phyloP scores from a whole-genome alignment of 1,140 invertebrate genomes.

The Meteorus sp. region DNA sequence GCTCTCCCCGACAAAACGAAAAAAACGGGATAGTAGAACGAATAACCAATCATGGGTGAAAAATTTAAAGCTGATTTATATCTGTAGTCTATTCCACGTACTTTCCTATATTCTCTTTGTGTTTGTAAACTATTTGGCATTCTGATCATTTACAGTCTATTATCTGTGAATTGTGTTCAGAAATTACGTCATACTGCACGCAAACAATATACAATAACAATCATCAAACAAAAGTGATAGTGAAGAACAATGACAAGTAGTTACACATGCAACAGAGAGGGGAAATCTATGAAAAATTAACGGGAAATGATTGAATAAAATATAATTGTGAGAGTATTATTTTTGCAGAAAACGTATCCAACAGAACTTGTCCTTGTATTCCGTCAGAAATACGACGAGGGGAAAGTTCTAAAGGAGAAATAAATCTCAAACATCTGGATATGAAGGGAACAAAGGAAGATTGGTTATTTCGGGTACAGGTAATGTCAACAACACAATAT shows the following conservation, averaged over 20 bases:
- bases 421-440: conserved; percentile 27
- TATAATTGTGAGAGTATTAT: conserved; percentile 37
- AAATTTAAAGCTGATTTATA: too few species aligned
- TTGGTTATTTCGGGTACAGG: conserved; percentile 56
- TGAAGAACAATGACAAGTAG: too few species aligned
- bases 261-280: too few species aligned
- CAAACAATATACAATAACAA: too few species aligned
- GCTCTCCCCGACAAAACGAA: too few species aligned
- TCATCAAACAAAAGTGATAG: too few species aligned
- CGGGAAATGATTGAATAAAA: too few species aligned
- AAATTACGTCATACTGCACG: too few species aligned
- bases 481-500: conserved; percentile 33
- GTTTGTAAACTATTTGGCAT: not conserved
- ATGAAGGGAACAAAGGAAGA: conserved; percentile 55
- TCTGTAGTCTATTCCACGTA: not conserved
- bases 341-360: conserved; percentile 40
- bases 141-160: not conserved
- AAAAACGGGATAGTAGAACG: too few species aligned
- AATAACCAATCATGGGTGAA: conserved; percentile 2
- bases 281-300: too few species aligned
- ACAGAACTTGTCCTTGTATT: not conserved
- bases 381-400: conserved; percentile 23
- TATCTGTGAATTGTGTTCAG: too few species aligned
- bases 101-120: not conserved
- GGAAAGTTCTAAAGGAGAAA: conserved; percentile 29